These are phyloP conservation scores for Tenrec ecaudatus DNA, from an alignment of 2,113 vertebrate genomes.

Conservation along the genomic window DNA sequence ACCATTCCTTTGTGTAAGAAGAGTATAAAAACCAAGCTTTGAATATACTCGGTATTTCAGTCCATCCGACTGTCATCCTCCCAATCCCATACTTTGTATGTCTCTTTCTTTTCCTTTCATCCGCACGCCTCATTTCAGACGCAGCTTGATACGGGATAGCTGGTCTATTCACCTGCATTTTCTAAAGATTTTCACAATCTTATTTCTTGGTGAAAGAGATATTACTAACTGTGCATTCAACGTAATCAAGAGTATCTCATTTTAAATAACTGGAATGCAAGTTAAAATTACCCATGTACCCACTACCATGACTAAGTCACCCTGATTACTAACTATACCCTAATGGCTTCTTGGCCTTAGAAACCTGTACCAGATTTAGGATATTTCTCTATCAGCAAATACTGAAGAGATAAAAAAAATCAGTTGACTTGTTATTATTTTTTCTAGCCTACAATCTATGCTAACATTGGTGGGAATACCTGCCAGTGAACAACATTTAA, in stretches of 20 bases:
- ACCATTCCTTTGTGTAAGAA: too few species aligned
- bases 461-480: background rate
- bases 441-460: background rate
- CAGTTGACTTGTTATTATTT: background rate
- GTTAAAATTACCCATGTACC: slow-evolving; percentile 59
- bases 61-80: too few species aligned
- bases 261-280: slow-evolving; percentile 84
- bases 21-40: too few species aligned
- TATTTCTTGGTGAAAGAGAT: background rate
- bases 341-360: background rate
- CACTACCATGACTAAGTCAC: slow-evolving; percentile 85
- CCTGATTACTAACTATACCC: slow-evolving; percentile 63
- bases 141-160: too few species aligned
- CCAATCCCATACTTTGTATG: too few species aligned
- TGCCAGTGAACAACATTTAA: too few species aligned
- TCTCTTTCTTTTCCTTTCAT: too few species aligned
- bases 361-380: slow-evolving; percentile 13
- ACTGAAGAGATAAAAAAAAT: background rate
- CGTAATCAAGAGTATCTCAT: slow-evolving; percentile 86
- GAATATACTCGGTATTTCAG: too few species aligned
- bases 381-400: slow-evolving; percentile 28
- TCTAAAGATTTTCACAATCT: background rate
- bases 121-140: too few species aligned
- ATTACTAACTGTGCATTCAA: slow-evolving; percentile 79
- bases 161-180: too few species aligned